Evolutionary conservation across 2,113 vertebrate genomes (phyloP), one percentile per base, ranked within the genome.

Genomic region (Pithys albifrons): DNA sequence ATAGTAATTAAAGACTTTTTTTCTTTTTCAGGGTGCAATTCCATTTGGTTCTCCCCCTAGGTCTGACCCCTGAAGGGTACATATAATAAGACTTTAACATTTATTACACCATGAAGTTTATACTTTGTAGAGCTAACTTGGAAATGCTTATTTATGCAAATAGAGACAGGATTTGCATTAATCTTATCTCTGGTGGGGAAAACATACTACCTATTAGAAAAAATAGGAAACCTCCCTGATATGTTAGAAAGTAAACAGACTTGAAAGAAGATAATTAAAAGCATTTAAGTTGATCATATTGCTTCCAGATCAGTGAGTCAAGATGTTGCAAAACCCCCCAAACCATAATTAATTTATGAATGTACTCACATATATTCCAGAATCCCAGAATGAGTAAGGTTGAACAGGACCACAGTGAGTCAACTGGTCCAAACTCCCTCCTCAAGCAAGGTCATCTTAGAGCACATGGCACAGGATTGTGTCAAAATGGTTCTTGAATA

Each of bases 11-110:
- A 46, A 88, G 11, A 1, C 19, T 52, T 82, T 39, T 69, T 71
- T 89, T 33, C 6, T 77, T 88, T 85, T 75, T 45, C 29, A 71
- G 52, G 19, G 66, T 54, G 25, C 31, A 62, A 13, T 70, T 29
- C 46, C 37, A 73, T 29, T 80, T 46, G 28, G 20, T 77, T 83
- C 1, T 86, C 24, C 84, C 43, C 43, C 46, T 77, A 41, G 49
- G 82, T 80, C n/a, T 88, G 72, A 95, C 46, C 43, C 28, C 37
- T 80, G 58, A 74, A 84, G 72, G 37, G 14, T 80, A 39, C 18
- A 39, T 80, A 58, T 3, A 92, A 75, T 37, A 65, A 84, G 73
- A 88, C 83, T 73, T 95, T 74, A 89, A 80, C 59, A 92, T 39
- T 14, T 79, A 54, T 79, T 82, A 23, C 29, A 82, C 15, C 5